Evolutionary conservation across 2,113 vertebrate species (phyloP), one percentile per base, ranked within the genome.

Genomic region (Corythaixoides concolor): DNA sequence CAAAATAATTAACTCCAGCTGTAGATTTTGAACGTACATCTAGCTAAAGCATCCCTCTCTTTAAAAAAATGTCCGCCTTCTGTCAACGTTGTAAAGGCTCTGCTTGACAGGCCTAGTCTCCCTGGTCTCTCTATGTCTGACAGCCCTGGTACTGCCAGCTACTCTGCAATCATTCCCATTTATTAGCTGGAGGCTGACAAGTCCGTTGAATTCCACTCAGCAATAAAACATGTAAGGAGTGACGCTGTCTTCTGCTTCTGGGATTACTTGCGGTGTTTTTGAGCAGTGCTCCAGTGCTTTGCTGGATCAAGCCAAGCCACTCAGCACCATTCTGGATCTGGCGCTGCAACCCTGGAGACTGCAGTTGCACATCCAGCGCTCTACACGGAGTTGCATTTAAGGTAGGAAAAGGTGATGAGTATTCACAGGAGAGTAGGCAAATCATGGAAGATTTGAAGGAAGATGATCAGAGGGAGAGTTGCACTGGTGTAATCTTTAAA

Each of bases 1-100:
- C 77, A 79, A 95, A 96, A 95, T 95, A 93, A 97, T 96, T 87
- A 80, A 19, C 28, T 97, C 76, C 12, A 32, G 94, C 82, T 95
- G 79, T 43, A 74, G 90, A 30, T 77, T 74, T 81, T n/a, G 23
- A 96, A 39, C 50, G 73, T 41, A n/a, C 33, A 28, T 41, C 70
- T 91, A 67, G 60, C 69, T 81, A 53, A 95, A 95, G 59, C 45
- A 89, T 35, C 39, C 35, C 77, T 59, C 67, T 58, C 79, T 76
- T 74, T 45, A 3, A 59, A 94, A 94, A 96, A 82, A 88, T 56
- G 49, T 84, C 76, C 64, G 87, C 41, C 62, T 95, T n/a, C 68
- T 90, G 76, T 84, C 83, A 86, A 0, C 5, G 2, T 39, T 69
- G 56, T 39, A 80, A 92, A 94, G 35, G 39, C 3, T 5, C 27